These are phyloP conservation scores for Diadophis punctatus DNA, from an alignment of 2,113 vertebrate species.

Conservation along the genomic window DNA sequence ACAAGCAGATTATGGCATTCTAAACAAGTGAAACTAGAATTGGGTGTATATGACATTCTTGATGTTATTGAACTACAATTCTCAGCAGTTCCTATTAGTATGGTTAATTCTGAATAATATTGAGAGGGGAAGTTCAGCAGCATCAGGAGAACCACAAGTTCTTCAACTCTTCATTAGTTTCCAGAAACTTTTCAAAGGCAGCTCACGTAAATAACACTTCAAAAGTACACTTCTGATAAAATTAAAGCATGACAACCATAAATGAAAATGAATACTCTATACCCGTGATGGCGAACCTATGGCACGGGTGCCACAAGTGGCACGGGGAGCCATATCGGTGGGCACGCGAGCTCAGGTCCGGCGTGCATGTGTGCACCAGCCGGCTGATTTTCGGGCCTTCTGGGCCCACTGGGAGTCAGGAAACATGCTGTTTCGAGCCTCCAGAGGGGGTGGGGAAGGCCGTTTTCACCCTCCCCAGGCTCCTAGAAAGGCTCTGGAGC, in stretches of 20 bases:
- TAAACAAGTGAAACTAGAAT: not conserved
- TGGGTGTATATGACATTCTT: not conserved
- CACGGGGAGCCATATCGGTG: no score
- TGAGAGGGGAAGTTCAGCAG: not conserved
- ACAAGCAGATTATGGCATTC: not conserved
- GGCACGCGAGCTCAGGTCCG: no score
- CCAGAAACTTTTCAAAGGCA: not conserved
- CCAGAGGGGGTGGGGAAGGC: no score
- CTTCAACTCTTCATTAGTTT: not conserved
- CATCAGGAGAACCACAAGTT: not conserved
- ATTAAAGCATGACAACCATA: not conserved
- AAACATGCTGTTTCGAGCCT: no score
- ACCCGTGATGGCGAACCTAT: no score
- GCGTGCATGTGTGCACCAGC: no score
- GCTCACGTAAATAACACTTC: not conserved
- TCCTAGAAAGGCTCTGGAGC: no score
- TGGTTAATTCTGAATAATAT: not conserved
- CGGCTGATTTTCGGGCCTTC: no score
- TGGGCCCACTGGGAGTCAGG: no score
- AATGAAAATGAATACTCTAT: not conserved
- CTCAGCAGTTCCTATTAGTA: not conserved
- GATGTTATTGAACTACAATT: not conserved
- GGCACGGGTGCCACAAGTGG: no score
- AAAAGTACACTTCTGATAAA: not conserved
- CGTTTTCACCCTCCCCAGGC: no score